phyloP scores from a whole-genome alignment of 2,113 vertebrate species.

The Colinus virginianus region DNA sequence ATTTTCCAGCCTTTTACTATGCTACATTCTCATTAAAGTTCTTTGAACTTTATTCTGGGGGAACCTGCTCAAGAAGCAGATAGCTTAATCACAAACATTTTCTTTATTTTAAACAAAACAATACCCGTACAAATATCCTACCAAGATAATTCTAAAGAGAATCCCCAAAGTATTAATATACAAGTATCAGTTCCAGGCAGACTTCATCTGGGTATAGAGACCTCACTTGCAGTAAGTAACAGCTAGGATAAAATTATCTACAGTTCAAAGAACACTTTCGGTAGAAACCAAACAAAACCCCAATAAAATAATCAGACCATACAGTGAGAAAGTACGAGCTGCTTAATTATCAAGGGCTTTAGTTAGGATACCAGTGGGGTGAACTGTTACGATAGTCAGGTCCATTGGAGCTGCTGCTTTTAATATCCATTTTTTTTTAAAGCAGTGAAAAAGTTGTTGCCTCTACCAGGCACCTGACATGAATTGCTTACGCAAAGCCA shows the following conservation, averaged over 20 bases:
- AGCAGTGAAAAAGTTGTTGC: not conserved
- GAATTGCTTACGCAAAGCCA: not conserved
- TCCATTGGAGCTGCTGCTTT: not conserved
- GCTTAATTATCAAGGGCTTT: not conserved
- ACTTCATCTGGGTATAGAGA: not conserved
- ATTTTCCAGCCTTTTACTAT: not conserved
- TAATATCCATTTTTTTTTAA: not conserved
- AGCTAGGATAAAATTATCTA: not conserved
- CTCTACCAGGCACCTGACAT: not conserved
- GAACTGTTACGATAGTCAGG: not conserved
- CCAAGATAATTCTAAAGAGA: not conserved
- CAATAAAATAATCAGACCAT: not conserved
- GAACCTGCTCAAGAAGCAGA: not conserved
- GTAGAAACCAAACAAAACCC: constrained; percentile 1
- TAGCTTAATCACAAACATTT: not conserved
- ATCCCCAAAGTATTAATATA: not conserved
- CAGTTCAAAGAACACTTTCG: constrained; percentile 6
- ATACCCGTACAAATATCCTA: not conserved
- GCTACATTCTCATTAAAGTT: not conserved
- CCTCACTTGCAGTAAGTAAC: not conserved
- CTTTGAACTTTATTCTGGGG: not conserved
- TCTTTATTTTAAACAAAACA: not conserved
- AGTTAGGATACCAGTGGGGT: not conserved
- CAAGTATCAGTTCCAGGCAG: not conserved
- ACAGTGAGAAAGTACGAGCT: not conserved